Evolutionary conservation across 2,113 vertebrate genomes (phyloP).

Genomic region (Misgurnus mizolepis): DNA sequence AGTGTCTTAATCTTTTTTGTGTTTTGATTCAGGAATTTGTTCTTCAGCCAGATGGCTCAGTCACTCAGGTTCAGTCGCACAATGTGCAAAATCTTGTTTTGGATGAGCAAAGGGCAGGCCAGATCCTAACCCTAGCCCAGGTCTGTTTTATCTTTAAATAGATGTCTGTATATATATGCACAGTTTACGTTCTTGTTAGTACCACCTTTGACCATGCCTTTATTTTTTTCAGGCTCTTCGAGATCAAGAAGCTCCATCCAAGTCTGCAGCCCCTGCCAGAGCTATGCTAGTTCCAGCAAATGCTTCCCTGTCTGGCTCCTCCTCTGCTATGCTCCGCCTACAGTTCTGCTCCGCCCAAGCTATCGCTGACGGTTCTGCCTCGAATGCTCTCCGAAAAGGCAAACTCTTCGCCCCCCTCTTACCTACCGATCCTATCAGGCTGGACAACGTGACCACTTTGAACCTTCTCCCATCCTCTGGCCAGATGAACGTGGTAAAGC

Average conservation of each 20-base stretch:
- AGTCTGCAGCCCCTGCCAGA: constrained; percentile 46
- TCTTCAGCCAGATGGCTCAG: constrained; percentile 73
- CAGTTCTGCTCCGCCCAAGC: constrained; percentile 79
- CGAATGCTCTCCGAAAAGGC: constrained; percentile 53
- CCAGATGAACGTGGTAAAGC: constrained; percentile 31
- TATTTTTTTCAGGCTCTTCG: constrained; percentile 58
- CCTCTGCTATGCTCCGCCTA: constrained; percentile 75
- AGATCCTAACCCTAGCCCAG: constrained; percentile 75
- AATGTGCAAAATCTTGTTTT: constrained; percentile 77
- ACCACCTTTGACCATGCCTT: background rate
- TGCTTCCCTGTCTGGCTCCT: constrained; percentile 63
- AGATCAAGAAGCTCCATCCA: constrained; percentile 57
- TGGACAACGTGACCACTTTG: constrained; percentile 49
- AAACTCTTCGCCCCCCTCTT: constrained; percentile 64
- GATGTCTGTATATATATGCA: too few relatives aligned
- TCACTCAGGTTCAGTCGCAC: constrained; percentile 68
- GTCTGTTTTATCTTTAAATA: constrained; percentile 50
- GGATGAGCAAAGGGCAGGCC: constrained; percentile 76
- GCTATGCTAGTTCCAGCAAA: constrained; percentile 65
- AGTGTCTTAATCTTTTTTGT: background rate
- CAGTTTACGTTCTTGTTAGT: background rate
- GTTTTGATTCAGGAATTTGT: constrained; percentile 70
- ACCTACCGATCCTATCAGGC: constrained; percentile 44
- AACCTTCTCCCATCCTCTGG: constrained; percentile 61
- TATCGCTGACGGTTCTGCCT: constrained; percentile 66